Evolutionary conservation across 2,797 vertebrate genomes (phyloP), one percentile per base, ranked within the genome.

Genomic region (Urocyon cinereoargenteus): DNA sequence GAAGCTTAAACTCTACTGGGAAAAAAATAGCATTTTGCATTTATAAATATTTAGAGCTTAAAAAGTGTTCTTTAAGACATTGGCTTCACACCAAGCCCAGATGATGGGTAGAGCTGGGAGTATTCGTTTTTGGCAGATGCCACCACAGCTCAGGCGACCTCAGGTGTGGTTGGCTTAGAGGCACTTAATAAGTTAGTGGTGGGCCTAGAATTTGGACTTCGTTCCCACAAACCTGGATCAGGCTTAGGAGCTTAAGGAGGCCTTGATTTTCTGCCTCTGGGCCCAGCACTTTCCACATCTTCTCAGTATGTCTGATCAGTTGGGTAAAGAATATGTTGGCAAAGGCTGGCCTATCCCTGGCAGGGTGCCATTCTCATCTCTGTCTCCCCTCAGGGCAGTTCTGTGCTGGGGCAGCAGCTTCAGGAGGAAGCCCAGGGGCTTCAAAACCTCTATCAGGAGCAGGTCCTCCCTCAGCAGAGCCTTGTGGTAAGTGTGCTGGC

Each of bases 401-500:
- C 97, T 89, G 84, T 70, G 0, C 95, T 99, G 94, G 96, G 92
- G 0, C 97, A 55, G 21, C 87, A 89, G 45, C 96, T 99, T 55
- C 98, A 95, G 0, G 73, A 97, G 0, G 98, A 98, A 81, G 98
- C 98, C 1, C 87, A 0, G 10, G 96, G 95, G 0, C 98, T 99
- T 22, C 93, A 78, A 89, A 85, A 62, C 28, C 93, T 98, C 94
- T 97, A 98, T 19, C 98, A 96, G 75, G 96, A 98, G 84, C 97
- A 96, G 1, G 95, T 98, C 78, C 86, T 91, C 14, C 75, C 92
- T 0, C 98, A 98, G 94, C 97, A 98, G 91, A 95, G 57, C 40
- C 94, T 98, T 3, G 97, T 98, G 98, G 99, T 99, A 94, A 98
- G 98, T 98, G 7, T 0, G 0, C 24, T 64, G 5, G 24, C 22